Base-by-base conservation (phyloP, 1,140 invertebrate genomes). In the Drosophila lacteicornis region DNA sequence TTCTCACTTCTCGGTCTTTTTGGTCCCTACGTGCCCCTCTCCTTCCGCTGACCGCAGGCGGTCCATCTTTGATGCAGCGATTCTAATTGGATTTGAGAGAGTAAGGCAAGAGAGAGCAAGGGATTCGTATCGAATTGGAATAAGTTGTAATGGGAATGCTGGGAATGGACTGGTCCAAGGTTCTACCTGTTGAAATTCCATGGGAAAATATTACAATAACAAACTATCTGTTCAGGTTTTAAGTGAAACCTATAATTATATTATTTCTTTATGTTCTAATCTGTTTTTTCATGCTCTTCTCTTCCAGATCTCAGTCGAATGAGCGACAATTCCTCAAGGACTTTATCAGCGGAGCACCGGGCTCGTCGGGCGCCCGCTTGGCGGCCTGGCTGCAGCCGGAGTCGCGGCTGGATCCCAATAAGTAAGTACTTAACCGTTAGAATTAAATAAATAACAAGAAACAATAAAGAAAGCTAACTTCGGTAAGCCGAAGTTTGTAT, bases 311-410 rank as follows among this genome's bases (percentile, higher is more conserved):
- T 74, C 96, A 97, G 86, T 97, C 97, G 27, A 98, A 98, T 93
- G 98, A 99, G 91, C 95, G 97, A n/a, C 95, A 98, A 51, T 99
- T 99, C 92, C 95, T 99, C 15, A 95, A 97, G 50, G 98, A 99
- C 93, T 98, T 99, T 83, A 97, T 99, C 17, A 94, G 95, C 9
- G 97, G 97, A 65, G 95, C 96, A 0, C 94, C 96, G 12, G 97
- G 96, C 2, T 98, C 98, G 1, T 97, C 97, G 74, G 98, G 98
- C 1, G 98, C 98, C 33, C 94, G 98, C 58, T 93, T 99, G 57
- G 98, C 98, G 1, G 96, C 97, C 92, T 99, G 98, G 98, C 93
- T 99, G 42, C 97, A 99, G 88, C 98, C 98, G 1, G 97, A 98
- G 83, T 96, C 98, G 11, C 97, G 97, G 62, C 96, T 99, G 2